A percentile compares a stretch with the other conserved stretches of the same genome.
Evolutionary conservation across 2,113 vertebrate species (phyloP).

Genomic region (Scomber colias): DNA sequence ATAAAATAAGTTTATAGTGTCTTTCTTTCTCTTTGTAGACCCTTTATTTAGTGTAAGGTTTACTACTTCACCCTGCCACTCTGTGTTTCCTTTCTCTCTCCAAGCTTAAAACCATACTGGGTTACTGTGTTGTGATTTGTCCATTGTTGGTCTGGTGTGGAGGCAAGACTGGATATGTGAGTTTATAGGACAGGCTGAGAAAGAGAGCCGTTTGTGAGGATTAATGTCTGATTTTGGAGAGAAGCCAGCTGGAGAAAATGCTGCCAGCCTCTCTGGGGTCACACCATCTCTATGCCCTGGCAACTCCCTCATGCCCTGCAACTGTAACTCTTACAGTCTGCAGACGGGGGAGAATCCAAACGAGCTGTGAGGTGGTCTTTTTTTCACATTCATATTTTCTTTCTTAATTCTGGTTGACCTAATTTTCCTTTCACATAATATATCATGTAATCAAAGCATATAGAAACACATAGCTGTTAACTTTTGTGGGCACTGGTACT

Average conservation of each 20-base stretch:
- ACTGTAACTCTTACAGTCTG: conserved; percentile 24
- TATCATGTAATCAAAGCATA: conserved; percentile 16
- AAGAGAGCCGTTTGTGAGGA: conserved; percentile 44
- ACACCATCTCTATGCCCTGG: conserved; percentile 23
- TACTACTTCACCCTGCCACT: background rate
- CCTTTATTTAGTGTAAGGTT: conserved; percentile 12
- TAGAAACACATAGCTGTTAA: conserved; percentile 25
- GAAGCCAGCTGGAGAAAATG: conserved; percentile 53
- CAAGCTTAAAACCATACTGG: conserved; percentile 2
- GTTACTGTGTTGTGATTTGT: conserved; percentile 36
- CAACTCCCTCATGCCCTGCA: conserved; percentile 46
- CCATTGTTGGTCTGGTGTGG: conserved; percentile 13
- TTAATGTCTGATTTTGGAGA: conserved; percentile 57
- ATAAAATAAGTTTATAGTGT: background rate
- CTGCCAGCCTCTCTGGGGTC: conserved; percentile 34
- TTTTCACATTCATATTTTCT: background rate
- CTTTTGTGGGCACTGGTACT: conserved; percentile 15
- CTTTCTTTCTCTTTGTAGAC: background rate
- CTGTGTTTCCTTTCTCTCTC: background rate
- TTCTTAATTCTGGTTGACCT: conserved; percentile 19
- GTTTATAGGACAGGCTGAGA: conserved; percentile 7
- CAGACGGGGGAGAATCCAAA: conserved; percentile 34
- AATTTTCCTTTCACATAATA: conserved; percentile 5
- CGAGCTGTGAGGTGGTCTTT: conserved; percentile 10
- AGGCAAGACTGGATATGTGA: conserved; percentile 1